Conservation (phyloP, 2,888 invertebrate genomes). For the Cybosia mesomella region DNA sequence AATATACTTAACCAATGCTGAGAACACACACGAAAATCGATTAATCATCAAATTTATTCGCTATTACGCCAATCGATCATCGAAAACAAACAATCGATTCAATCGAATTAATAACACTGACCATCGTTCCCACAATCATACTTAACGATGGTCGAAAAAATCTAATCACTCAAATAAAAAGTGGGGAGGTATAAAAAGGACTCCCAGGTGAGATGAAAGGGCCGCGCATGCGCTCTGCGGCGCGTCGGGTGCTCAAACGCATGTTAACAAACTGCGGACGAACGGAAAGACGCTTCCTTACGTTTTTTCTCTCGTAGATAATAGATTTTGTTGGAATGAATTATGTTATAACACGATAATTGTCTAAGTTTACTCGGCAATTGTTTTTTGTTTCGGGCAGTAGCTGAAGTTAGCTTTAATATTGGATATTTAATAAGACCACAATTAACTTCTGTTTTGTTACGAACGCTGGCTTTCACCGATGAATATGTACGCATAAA, state of each 20-base stretch:
- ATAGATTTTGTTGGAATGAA: constrained; percentile 43
- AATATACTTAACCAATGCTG: constrained; percentile 29
- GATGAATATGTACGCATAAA: too few species aligned
- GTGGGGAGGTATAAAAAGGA: constrained; percentile 66
- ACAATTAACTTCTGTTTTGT: too few species aligned
- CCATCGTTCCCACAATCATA: constrained; percentile 80
- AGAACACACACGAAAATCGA: constrained; percentile 42
- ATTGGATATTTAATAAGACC: neutral
- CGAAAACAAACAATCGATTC: constrained; percentile 70
- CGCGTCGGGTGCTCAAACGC: constrained; percentile 62
- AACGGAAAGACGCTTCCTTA: constrained; percentile 76
- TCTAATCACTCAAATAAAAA: constrained; percentile 75
- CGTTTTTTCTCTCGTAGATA: constrained; percentile 41
- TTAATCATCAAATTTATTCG: constrained; percentile 49
- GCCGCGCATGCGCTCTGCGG: constrained; percentile 58
- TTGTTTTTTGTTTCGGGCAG: neutral
- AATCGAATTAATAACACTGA: constrained; percentile 81
- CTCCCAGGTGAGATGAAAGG: constrained; percentile 82
- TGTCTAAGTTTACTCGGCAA: constrained; percentile 8
- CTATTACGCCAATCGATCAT: constrained; percentile 52
- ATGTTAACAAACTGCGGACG: constrained; percentile 70
- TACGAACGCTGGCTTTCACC: too few species aligned
- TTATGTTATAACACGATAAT: constrained; percentile 41
- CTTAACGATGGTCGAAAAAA: constrained; percentile 68
- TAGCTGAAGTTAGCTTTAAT: neutral